phyloP scores from a whole-genome alignment of 2,113 vertebrate species.

The Chaetura pelagica region DNA sequence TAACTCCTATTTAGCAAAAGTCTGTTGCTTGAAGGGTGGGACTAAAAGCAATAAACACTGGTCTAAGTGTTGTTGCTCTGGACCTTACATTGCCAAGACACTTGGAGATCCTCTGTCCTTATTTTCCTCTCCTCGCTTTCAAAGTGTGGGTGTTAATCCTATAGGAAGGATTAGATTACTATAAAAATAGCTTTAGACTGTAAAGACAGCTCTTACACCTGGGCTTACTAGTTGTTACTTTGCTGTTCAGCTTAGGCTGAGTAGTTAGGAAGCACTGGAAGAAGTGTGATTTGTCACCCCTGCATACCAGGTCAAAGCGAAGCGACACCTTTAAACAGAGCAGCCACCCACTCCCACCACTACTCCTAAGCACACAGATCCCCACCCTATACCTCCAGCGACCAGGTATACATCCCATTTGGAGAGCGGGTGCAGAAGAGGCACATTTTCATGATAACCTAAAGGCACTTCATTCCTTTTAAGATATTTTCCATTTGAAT shows the following conservation, averaged over 20 bases:
- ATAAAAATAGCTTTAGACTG: background rate
- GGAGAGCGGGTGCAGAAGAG: background rate
- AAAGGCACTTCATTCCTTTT: background rate
- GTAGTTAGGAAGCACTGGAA: background rate
- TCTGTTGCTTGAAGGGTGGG: background rate
- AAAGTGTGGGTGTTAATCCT: conserved; percentile 30
- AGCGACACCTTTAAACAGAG: background rate
- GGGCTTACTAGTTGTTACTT: background rate
- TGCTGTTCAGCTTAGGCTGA: background rate
- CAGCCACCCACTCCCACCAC: background rate
- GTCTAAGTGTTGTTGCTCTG: background rate
- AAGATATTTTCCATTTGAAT: background rate
- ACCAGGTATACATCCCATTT: background rate
- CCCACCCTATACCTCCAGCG: background rate
- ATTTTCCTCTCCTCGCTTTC: background rate
- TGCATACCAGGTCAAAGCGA: background rate
- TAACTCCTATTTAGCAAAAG: background rate
- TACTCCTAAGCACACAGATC: background rate
- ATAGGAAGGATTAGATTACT: conserved; percentile 20
- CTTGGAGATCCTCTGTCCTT: background rate
- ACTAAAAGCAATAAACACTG: background rate
- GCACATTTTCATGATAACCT: background rate
- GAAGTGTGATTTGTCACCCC: background rate
- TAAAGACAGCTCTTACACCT: background rate
- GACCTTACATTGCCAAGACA: background rate